Evolutionary conservation across 2,888 invertebrate species (phyloP).

Genomic region (Seira musarum): DNA sequence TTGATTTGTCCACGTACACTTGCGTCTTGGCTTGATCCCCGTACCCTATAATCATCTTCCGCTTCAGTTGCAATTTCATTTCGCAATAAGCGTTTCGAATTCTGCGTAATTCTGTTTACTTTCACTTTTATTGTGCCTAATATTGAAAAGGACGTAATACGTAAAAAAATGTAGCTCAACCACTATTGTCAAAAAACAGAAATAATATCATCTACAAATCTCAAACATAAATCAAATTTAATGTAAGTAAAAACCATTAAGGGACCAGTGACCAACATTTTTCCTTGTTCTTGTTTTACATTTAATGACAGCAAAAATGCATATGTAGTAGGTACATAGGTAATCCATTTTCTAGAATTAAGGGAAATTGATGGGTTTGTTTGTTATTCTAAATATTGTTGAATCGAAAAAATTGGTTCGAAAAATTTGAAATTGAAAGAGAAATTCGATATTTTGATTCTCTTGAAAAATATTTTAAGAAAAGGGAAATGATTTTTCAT

Average conservation of each 20-base stretch:
- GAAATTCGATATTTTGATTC: not conserved
- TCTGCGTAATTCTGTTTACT: constrained; percentile 2
- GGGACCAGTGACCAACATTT: not conserved
- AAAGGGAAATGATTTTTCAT: not conserved
- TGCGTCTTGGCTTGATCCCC: not conserved
- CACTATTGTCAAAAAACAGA: not conserved
- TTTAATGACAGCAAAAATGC: not conserved
- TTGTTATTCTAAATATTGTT: not conserved
- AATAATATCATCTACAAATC: not conserved
- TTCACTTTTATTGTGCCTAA: not conserved
- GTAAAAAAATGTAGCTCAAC: not conserved
- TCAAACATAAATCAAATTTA: constrained; percentile 5
- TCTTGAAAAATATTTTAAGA: not conserved
- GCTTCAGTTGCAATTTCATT: constrained; percentile 10
- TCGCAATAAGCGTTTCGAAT: not conserved
- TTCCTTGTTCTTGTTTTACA: not conserved
- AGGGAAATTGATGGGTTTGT: not conserved
- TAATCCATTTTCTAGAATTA: not conserved
- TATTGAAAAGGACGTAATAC: not conserved
- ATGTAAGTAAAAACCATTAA: constrained; percentile 2
- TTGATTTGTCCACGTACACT: not conserved
- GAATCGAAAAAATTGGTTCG: not conserved
- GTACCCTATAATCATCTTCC: constrained; percentile 4
- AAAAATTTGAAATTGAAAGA: not conserved
- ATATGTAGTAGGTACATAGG: not conserved